Evolutionary conservation across 1,140 invertebrate genomes (phyloP), one percentile per base, ranked within the genome.

Genomic region (Choristoneura fumiferana): DNA sequence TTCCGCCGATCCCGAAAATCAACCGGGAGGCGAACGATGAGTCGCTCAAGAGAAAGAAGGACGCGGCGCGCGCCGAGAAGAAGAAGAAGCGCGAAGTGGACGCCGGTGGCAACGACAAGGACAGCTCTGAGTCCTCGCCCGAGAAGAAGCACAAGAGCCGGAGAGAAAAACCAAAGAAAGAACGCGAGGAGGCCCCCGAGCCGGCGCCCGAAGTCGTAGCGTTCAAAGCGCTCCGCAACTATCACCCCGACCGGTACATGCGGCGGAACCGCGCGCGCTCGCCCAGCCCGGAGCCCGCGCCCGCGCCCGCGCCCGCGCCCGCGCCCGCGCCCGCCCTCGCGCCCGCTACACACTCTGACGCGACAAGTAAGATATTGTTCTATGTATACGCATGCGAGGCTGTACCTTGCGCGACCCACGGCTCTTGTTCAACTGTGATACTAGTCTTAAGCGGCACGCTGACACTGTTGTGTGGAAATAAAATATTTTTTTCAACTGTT

Each of bases 221-320:
- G 60, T 94, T 92, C 77, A 93, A 93, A 82, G 92, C 92, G 65
- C 87, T 93, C 9, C 91, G 92, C 62, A 88, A 89, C 35, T 91
- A 90, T 57, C 78, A 90, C 58, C 93, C 92, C 77, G 91, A 92
- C 64, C 86, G 92, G 79, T 94, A 94, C 81, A 90, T 93, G 66
- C 79, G 93, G 53, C 84, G 93, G 39, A 93, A 94, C 71, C 91
- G 91, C 69, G 90, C 92, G 62, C 85, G 86, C 55, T 87, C 86
- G 0, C 83, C 85, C 35, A 93, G 92, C 77, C 92, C 87, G 6
- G 85, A 86, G 63, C 61, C 53, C 1, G 40, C 45, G 15, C 53
- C 55, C 17, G 64, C 67, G 35, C 60, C 54, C n/a, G 53, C 17
- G 62, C 65, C 35, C n/a, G n/a, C n/a, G n/a, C n/a, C n/a, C 60